A percentile compares a stretch with the other conserved stretches of the same genome.
Conservation (phyloP, 1,140 invertebrate genomes). For the Myzus persicae region DNA sequence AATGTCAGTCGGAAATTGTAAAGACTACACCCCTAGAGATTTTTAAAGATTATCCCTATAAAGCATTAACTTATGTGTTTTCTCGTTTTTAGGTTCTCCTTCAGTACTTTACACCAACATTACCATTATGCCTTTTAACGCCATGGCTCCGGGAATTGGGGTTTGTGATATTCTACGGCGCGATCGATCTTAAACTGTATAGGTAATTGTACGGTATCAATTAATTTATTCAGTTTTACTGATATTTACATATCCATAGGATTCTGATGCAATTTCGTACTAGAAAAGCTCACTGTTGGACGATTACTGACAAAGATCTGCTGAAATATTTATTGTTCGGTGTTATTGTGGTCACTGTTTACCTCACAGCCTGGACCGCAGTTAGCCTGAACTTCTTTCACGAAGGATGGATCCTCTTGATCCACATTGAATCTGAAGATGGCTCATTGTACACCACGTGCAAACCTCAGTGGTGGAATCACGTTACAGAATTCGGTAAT, state of each 20-base stretch:
- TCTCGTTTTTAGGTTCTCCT: neutral
- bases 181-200: conserved; percentile 88
- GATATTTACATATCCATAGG: conserved; percentile 59
- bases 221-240: neutral
- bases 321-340: conserved; percentile 81
- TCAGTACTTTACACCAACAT: neutral
- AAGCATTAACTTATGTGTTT: neutral
- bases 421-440: conserved; percentile 65
- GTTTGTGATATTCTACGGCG: conserved; percentile 89
- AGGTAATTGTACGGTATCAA: conserved; percentile 66
- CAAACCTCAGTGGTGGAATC: conserved; percentile 86
- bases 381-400: conserved; percentile 70
- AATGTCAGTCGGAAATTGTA: too few species aligned
- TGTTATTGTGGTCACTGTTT: conserved; percentile 80
- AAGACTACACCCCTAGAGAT: too few species aligned
- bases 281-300: conserved; percentile 87
- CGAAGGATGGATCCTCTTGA: conserved; percentile 67
- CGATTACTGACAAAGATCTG: conserved; percentile 84
- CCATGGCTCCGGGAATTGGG: conserved; percentile 90
- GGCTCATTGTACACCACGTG: conserved; percentile 72
- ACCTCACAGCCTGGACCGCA: conserved; percentile 86
- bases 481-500: conserved; percentile 80
- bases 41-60: neutral
- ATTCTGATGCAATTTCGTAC: conserved; percentile 79
- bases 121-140: conserved; percentile 73